Evolutionary conservation across 2,797 vertebrate genomes (phyloP), one percentile per base, ranked within the genome.

Genomic region (Girardinus metallicus): DNA sequence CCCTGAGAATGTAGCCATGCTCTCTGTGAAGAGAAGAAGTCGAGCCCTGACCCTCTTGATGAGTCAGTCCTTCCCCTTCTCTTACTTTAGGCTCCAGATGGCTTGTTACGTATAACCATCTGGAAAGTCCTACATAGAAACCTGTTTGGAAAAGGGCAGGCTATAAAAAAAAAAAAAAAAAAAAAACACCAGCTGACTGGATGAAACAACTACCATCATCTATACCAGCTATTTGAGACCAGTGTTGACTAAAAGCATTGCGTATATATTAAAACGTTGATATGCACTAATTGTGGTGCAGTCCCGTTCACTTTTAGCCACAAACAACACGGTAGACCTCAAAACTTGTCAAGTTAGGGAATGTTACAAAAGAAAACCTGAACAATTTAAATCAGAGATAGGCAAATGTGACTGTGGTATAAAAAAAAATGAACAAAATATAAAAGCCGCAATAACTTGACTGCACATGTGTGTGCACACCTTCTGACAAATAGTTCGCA

Each of bases 141-240:
- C 68, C 68, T 29, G 66, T 71, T 71, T 71, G 18, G 62, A 60
- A 62, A 71, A 44, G 68, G 68, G 41, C 68, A 29, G 13, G 68
- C 41, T 29, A 41, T 29, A 9, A 71, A 43, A 71, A 41, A 68
- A 41, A 18, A 18, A 41, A 3, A n/a, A 55, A 3, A 10, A n/a
- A 70, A 15, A 70, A n/a, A 12, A 44, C 26, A 71, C 11, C 26
- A 71, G 41, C 41, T 71, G 41, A 71, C 39, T 12, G 41, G 26
- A 68, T 26, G 4, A 41, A 26, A 23, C 23, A 8, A 43, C 26
- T n/a, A 44, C 21, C 39, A n/a, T n/a, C 68, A 15, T 15, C 41
- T 15, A n/a, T 44, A 15, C 11, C 68, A 8, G 26, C 23, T 15
- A 26, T 51, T 13, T 68, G 26, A 26, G 1, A 41, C 5, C 23